phyloP scores from a whole-genome alignment of 2,797 vertebrate genomes.

The Naso thynnoides region DNA sequence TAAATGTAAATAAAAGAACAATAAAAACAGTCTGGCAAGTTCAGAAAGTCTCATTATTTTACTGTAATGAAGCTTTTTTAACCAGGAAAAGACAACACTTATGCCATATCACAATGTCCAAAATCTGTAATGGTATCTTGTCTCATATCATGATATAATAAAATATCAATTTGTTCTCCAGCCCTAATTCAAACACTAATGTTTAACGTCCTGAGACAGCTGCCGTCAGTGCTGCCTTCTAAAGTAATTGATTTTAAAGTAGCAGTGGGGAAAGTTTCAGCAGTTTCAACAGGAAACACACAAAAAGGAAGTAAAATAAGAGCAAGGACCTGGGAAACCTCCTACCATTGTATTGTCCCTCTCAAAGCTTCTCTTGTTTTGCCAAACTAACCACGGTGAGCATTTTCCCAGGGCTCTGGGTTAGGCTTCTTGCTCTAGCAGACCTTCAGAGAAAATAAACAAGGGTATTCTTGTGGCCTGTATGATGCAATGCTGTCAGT shows the following conservation, averaged over 20 bases:
- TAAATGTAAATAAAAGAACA: no score
- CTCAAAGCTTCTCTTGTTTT: conserved; percentile 81
- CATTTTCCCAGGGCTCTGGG: conserved; percentile 73
- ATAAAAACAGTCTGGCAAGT: no score
- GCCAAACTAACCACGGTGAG: conserved; percentile 74
- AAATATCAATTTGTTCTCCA: no score
- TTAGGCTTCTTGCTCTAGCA: conserved; percentile 74
- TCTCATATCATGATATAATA: no score
- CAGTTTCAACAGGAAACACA: conserved; percentile 77
- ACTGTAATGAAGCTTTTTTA: no score
- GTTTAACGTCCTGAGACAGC: conserved; percentile 66
- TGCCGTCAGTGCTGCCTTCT: conserved; percentile 65
- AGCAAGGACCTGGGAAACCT: conserved; percentile 73
- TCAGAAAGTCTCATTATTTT: no score
- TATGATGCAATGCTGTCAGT: conserved; percentile 48
- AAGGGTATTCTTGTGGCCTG: conserved; percentile 65
- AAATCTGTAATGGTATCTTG: no score
- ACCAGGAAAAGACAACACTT: no score
- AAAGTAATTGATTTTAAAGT: conserved; percentile 56
- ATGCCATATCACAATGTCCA: no score
- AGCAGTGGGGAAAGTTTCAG: conserved; percentile 59
- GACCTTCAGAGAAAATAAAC: conserved; percentile 78
- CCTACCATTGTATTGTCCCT: conserved; percentile 73
- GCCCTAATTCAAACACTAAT: conserved; percentile 75
- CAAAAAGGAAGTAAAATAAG: conserved; percentile 67